phyloP scores from a whole-genome alignment of 2,113 vertebrate genomes.

The Anhinga rufa region DNA sequence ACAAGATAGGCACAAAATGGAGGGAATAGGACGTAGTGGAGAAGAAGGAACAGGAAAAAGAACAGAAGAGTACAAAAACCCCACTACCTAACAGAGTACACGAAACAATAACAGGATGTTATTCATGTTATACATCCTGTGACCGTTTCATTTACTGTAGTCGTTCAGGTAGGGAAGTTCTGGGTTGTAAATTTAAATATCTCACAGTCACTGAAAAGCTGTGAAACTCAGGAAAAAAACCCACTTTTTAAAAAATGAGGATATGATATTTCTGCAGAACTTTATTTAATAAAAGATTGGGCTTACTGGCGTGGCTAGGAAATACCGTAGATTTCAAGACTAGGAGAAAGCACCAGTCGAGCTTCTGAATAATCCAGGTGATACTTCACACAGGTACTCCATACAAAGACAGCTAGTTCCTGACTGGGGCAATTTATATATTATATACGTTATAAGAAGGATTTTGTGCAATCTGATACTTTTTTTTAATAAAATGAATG shows the following conservation, averaged over 20 bases:
- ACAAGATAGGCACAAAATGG: neutral
- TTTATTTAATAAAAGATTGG: neutral
- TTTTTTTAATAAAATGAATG: neutral
- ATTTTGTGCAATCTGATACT: neutral
- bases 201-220: neutral
- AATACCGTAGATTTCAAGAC: neutral
- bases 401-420: neutral
- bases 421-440: neutral
- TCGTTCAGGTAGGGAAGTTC: neutral
- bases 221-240: neutral
- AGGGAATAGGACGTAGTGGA: neutral
- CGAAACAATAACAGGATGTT: neutral
- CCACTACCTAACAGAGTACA: neutral
- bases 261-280: neutral
- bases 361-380: neutral
- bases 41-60: neutral
- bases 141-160: neutral
- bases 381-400: neutral
- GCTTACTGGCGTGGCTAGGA: neutral
- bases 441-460: neutral
- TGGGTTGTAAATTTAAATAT: neutral
- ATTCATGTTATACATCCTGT: neutral
- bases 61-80: neutral
- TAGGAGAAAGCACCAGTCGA: neutral
- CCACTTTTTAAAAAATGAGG: neutral